Evolutionary conservation across 2,797 vertebrate species (phyloP), one percentile per base, ranked within the genome.

Genomic region (Poeciliopsis infans): DNA sequence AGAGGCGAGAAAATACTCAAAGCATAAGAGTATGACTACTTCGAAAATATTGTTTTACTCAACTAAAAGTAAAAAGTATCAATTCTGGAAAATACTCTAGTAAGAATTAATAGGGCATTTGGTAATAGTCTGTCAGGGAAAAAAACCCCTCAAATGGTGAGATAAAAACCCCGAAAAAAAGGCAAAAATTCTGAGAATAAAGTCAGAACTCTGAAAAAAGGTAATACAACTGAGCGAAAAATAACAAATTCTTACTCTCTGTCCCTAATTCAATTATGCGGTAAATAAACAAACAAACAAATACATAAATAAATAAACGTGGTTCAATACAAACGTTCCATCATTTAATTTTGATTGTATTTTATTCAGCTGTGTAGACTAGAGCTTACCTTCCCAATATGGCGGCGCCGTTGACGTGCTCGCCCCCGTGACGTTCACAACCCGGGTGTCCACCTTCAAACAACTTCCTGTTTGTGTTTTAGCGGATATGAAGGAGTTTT

Each of bases 401-500:
- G 68, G 41, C 68, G 68, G 41, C 41, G 68, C 25, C 6, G 25
- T 46, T 28, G 41, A 45, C 68, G 41, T 8, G 23, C 68, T 7
- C n/a, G 7, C 23, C 3, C 92, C 0, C 85, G 86, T 95, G 93
- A 95, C 85, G 85, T 86, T 68, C 41, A 39, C 75, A 25, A 55
- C 28, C 31, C 77, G 86, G 93, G 82, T 85, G 93, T 88, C 68
- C 82, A 79, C 89, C 53, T 1, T 33, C 39, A 77, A 78, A 79
- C 83, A 46, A 75, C 90, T 93, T 92, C 94, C 92, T 94, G 91
- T 93, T 94, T 91, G 69, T 88, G 79, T 86, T 59, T 46, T 23
- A 73, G 59, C 84, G 83, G 90, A 88, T 2, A 71, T 84, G 78
- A 84, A 23, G 6, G 45, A 49, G 0, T 20, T 10, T 64, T 2